Evolutionary conservation across 2,113 vertebrate genomes (phyloP), one percentile per base, ranked within the genome.

Genomic region (Platysternon megacephalum): DNA sequence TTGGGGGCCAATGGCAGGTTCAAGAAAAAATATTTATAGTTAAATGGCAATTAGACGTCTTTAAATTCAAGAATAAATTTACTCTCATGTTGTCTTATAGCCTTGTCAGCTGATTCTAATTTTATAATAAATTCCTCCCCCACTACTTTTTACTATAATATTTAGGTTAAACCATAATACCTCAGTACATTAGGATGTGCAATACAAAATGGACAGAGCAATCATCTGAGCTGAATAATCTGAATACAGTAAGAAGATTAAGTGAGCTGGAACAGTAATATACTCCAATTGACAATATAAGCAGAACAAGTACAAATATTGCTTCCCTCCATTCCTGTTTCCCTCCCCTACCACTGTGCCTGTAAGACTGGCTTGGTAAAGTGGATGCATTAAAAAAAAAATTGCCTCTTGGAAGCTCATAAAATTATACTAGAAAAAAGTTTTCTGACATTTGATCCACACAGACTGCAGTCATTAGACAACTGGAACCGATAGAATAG

Each of bases 321-420:
- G 97, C 97, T 97, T 91, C 94, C 81, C 81, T 95, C 90, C 82
- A 93, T 96, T n/a, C 21, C 86, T 74, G 84, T 79, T 2, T 53
- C 39, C 89, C 76, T 92, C 93, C 86, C 79, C 86, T 90, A 78
- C 97, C 82, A n/a, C 56, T 19, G 53, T 93, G 96, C 94, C 97
- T 96, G 86, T 93, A 94, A 93, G 86, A 94, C 96, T 93, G 88
- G 93, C 94, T 95, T 88, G 94, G 87, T 96, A 96, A 97, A 98
- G 92, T 84, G 95, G 97, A 96, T 96, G 95, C 94, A 90, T 91
- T 95, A 97, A 98, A 98, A 85, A 88, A 72, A 44, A 97, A 91
- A 97, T 94, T 97, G 98, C 97, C 97, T 98, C 96, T 97, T 97
- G 97, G 98, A 98, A 98, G 98, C 97, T 98, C 98, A 97, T 97